Percentiles rank a stretch among this genome's conserved stretches.
phyloP scores from a whole-genome alignment of 2,113 vertebrate species.

The Sarotherodon lohbergeri region DNA sequence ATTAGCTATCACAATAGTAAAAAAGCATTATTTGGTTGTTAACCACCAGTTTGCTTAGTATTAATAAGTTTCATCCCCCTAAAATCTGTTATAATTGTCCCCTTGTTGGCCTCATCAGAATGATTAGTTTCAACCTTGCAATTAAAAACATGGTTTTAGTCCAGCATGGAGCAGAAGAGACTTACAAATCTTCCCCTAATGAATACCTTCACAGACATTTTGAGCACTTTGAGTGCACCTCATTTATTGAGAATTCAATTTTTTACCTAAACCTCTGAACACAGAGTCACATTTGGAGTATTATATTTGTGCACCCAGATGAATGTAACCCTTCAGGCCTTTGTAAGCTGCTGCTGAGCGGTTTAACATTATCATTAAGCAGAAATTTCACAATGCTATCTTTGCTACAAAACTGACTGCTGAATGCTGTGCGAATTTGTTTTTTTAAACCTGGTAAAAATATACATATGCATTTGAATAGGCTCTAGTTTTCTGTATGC shows the following conservation, averaged over 20 bases:
- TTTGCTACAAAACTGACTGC: background rate
- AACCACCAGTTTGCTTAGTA: background rate
- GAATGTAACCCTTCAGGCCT: background rate
- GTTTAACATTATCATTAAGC: background rate
- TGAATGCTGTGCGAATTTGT: background rate
- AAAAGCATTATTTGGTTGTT: background rate
- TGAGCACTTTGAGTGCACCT: background rate
- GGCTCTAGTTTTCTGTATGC: background rate
- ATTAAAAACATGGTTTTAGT: background rate
- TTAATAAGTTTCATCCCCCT: background rate
- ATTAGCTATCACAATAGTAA: background rate
- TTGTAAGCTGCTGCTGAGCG: background rate
- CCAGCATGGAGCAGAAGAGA: background rate
- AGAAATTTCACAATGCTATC: background rate
- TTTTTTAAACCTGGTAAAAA: background rate
- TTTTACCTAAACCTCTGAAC: background rate
- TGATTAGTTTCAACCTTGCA: background rate
- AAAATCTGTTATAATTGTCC: background rate
- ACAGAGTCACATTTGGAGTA: background rate
- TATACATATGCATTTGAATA: background rate
- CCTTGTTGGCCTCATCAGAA: background rate
- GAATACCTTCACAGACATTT: background rate
- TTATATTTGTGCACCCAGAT: background rate
- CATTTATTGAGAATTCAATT: fast-evolving
- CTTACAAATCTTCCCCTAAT: background rate